A percentile compares a stretch with the other conserved stretches of the same genome.
Evolutionary conservation across 2,113 vertebrate genomes (phyloP).

Genomic region (Merops nubicus): DNA sequence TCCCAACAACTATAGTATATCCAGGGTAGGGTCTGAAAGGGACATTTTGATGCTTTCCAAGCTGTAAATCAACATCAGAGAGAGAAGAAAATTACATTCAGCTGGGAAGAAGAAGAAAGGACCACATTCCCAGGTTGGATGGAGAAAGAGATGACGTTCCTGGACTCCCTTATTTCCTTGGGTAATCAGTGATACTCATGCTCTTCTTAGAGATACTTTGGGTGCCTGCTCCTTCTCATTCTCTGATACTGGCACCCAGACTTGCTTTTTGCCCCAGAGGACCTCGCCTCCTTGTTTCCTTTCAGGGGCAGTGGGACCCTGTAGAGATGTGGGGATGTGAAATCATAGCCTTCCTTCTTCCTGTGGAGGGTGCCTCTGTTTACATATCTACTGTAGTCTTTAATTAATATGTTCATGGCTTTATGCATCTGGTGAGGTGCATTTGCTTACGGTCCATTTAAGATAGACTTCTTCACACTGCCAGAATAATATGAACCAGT

Average conservation of each 20-base stretch:
- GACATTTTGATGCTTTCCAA: background rate
- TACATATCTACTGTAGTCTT: background rate
- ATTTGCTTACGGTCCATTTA: background rate
- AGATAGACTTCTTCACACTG: background rate
- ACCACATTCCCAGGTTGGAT: background rate
- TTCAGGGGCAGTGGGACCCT: background rate
- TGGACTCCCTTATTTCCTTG: background rate
- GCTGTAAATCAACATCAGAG: background rate
- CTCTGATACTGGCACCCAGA: background rate
- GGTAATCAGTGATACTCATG: background rate
- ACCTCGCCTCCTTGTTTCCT: background rate
- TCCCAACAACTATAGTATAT: background rate
- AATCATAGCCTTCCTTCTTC: background rate
- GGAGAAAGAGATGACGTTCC: background rate
- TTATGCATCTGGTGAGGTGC: background rate
- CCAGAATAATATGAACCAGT: background rate
- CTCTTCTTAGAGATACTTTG: background rate
- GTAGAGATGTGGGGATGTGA: background rate
- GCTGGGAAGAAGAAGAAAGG: background rate
- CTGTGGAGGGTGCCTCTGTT: background rate
- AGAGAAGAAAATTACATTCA: background rate
- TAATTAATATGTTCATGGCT: background rate
- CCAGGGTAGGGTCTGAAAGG: background rate
- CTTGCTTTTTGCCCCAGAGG: background rate
- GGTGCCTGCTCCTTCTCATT: background rate